These are phyloP conservation scores for Tringa solitaria DNA, from an alignment of 2,113 vertebrate genomes.

Conservation along the genomic window DNA sequence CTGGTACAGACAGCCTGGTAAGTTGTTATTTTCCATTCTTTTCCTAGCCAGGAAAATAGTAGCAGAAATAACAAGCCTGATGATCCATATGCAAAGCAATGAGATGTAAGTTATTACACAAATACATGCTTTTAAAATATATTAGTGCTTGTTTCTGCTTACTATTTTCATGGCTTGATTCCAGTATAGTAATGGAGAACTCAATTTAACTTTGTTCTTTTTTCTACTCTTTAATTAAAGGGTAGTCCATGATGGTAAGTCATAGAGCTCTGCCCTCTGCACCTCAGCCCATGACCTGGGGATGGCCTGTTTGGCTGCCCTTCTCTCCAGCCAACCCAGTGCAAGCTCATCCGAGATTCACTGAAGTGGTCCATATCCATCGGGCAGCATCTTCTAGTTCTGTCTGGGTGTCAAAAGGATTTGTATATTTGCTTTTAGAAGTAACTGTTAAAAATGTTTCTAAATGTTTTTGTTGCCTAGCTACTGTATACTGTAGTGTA, in stretches of 20 bases:
- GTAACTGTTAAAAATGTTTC: slow-evolving; percentile 79
- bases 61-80: slow-evolving; percentile 84
- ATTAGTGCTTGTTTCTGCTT: slow-evolving; percentile 81
- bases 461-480: slow-evolving; percentile 73
- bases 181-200: slow-evolving; percentile 78
- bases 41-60: slow-evolving; percentile 82
- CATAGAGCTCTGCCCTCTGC: slow-evolving; percentile 99
- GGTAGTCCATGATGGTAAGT: slow-evolving; percentile 99
- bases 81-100: slow-evolving; percentile 71
- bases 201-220: slow-evolving; percentile 99
- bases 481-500: slow-evolving; percentile 51
- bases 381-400: slow-evolving; percentile 97
- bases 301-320: slow-evolving; percentile 99
- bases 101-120: slow-evolving; percentile 58
- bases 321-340: slow-evolving; percentile 99
- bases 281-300: slow-evolving; percentile 98
- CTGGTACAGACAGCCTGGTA: slow-evolving; percentile 99
- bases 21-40: slow-evolving; percentile 73
- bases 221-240: slow-evolving; percentile 99
- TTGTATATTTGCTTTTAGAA: slow-evolving; percentile 98
- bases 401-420: slow-evolving; percentile 95
- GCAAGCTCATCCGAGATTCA: slow-evolving; percentile 96
- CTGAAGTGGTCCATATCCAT: slow-evolving; percentile 97
- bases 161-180: slow-evolving; percentile 86
- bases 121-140: neutral